phyloP scores from a whole-genome alignment of 92 coral and sea anemone genomes.

The Virgularia gustaviana region DNA sequence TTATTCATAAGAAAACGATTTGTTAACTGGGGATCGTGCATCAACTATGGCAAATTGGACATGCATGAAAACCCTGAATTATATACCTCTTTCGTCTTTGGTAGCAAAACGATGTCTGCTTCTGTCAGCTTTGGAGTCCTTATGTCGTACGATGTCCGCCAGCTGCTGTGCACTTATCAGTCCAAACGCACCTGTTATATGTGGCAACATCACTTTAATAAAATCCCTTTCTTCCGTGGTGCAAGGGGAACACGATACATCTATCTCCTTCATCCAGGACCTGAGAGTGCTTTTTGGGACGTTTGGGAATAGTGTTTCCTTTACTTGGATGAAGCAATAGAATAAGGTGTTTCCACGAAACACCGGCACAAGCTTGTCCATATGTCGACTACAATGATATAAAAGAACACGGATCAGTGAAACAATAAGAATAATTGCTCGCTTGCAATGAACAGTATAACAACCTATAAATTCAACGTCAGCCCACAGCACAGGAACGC shows the following conservation, averaged over 20 bases:
- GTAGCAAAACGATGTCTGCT: background rate
- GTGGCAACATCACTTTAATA: background rate
- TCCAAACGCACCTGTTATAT: constrained; percentile 1
- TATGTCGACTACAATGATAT: no score
- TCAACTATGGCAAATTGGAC: no score
- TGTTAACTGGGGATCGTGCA: no score
- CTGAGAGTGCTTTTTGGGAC: background rate
- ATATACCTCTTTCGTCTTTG: no score
- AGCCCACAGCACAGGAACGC: no score
- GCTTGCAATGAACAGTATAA: no score
- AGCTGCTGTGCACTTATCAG: background rate
- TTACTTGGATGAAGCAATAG: background rate
- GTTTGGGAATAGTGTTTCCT: background rate
- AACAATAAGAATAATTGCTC: no score
- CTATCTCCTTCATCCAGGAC: background rate
- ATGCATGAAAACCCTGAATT: no score
- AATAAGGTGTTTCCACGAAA: background rate
- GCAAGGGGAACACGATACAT: background rate
- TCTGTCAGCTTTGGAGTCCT: background rate
- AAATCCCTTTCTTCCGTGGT: background rate
- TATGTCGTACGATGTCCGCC: background rate
- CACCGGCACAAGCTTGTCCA: background rate
- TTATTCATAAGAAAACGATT: no score
- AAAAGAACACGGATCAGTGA: no score
- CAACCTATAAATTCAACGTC: no score